Percentiles rank a stretch among this genome's conserved stretches.
Evolutionary conservation across 1,140 invertebrate genomes (phyloP).

Genomic region (Zaprionus ghesquierei): DNA sequence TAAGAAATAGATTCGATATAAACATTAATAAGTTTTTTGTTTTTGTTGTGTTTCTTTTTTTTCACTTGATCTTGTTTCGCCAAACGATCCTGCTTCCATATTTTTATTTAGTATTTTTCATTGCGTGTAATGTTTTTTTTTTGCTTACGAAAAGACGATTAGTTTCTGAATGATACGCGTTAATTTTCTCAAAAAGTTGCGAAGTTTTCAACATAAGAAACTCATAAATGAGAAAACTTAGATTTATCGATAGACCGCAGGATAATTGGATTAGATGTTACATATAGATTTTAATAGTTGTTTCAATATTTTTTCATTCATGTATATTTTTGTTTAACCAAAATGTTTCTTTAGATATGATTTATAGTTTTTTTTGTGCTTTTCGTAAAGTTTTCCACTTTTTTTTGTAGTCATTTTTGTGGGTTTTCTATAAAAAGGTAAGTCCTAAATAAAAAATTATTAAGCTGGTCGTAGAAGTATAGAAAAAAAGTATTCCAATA

Average conservation of each 20-base stretch:
- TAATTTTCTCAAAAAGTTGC: constrained; percentile 70
- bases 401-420: constrained; percentile 26
- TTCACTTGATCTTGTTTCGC: constrained; percentile 21
- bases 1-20: constrained; percentile 53
- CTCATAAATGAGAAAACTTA: constrained; percentile 26
- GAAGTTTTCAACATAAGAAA: constrained; percentile 51
- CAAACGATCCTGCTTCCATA: constrained; percentile 81
- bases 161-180: constrained; percentile 56
- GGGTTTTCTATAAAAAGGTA: constrained; percentile 15
- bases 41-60: constrained; percentile 9
- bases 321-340: background rate
- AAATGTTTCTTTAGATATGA: constrained; percentile 8
- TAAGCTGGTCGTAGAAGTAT: background rate
- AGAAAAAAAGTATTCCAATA: background rate
- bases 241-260: constrained; percentile 57
- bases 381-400: constrained; percentile 25
- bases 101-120: constrained; percentile 40
- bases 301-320: constrained; percentile 24
- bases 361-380: constrained; percentile 8
- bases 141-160: background rate
- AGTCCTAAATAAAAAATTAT: constrained; percentile 7
- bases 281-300: constrained; percentile 37
- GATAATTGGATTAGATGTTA: constrained; percentile 43
- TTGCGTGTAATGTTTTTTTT: constrained; percentile 49
- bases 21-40: constrained; percentile 45